Conservation (phyloP, 2,888 invertebrate genomes). For the Eudemis profundana region DNA sequence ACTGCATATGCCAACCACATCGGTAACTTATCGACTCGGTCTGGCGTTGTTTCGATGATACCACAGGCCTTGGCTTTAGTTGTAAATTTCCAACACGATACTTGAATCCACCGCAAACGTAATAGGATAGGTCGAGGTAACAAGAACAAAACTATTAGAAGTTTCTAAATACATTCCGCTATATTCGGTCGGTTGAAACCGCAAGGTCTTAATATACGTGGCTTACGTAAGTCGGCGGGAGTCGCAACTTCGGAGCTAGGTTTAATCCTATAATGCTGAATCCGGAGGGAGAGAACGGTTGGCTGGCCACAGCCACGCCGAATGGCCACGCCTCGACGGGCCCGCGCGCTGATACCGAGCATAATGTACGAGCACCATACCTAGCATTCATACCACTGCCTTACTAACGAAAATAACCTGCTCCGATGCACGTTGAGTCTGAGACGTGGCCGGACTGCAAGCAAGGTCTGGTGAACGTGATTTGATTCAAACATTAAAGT, state of each 20-base stretch:
- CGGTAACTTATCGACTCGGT: no score
- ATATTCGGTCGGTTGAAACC: slow-evolving; percentile 46
- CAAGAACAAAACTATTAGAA: slow-evolving; percentile 48
- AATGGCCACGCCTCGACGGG: slow-evolving; percentile 66
- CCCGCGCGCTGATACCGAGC: slow-evolving; percentile 62
- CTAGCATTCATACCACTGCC: slow-evolving; percentile 37
- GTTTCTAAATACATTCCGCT: slow-evolving; percentile 50
- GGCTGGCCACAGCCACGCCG: slow-evolving; percentile 59
- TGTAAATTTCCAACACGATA: slow-evolving; percentile 9
- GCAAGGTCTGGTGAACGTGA: slow-evolving; percentile 30
- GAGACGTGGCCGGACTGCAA: slow-evolving; percentile 35
- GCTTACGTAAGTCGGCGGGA: slow-evolving; percentile 52
- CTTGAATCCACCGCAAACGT: slow-evolving; percentile 24
- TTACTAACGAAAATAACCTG: slow-evolving; percentile 57
- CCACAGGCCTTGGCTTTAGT: background rate
- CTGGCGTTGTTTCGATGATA: no score
- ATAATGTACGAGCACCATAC: slow-evolving; percentile 54
- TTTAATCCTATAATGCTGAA: slow-evolving; percentile 56
- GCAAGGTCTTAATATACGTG: slow-evolving; percentile 51
- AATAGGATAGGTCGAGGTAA: slow-evolving; percentile 44
- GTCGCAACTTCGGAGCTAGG: slow-evolving; percentile 39
- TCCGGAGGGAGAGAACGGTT: slow-evolving; percentile 64
- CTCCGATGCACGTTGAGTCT: slow-evolving; percentile 42
- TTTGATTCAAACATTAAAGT: slow-evolving; percentile 35
- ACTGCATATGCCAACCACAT: no score